Evolutionary conservation across 2,888 invertebrate species (phyloP), one percentile per base, ranked within the genome.

Genomic region (Stomorhina lunata): DNA sequence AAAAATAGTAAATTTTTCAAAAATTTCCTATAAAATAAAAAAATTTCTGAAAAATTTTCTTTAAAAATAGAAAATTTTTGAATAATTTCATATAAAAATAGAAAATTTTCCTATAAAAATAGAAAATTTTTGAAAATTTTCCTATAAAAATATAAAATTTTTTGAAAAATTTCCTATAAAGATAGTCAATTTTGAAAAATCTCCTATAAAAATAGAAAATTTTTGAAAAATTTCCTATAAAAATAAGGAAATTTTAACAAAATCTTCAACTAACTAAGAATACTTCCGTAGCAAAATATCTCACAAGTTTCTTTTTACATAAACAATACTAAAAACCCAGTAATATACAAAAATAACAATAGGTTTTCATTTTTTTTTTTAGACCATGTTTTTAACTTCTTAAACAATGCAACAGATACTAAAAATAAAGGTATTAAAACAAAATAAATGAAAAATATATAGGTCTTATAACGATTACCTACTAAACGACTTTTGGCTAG

Each of bases 381-480:
- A 15, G 17, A 50, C 10, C 12, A 27, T 40, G 59, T 76, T 57
- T 43, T 61, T 71, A 43, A 45, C 65, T 59, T 66, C 63, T 63
- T 69, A 71, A 78, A 82, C 81, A 82, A 82, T 82, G 78, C 73
- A 65, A 69, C 50, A 69, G 77, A 77, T 77, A 81, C 61, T 59
- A 37, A 63, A 65, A 81, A 63, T n/a, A n/a, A 66, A 45, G 57
- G 12, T 48, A 37, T 50, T 63, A 76, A 55, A 76, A 75, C 37
- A 75, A 69, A 43, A 76, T 32, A 40, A 43, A 79, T n/a, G 40
- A 9, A 76, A 65, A 76, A 81, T 73, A 82, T 82, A 79, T 82
- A 82, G 81, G 81, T 79, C 81, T 82, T 75, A 82, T 82, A 82
- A 79, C 81, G 73, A 79, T 82, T 79, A 82, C 81, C 81, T 79